Evolutionary conservation across 64 coral and sea anemone genomes (phyloP).

Genomic region (Dendronephthya gigantea): DNA sequence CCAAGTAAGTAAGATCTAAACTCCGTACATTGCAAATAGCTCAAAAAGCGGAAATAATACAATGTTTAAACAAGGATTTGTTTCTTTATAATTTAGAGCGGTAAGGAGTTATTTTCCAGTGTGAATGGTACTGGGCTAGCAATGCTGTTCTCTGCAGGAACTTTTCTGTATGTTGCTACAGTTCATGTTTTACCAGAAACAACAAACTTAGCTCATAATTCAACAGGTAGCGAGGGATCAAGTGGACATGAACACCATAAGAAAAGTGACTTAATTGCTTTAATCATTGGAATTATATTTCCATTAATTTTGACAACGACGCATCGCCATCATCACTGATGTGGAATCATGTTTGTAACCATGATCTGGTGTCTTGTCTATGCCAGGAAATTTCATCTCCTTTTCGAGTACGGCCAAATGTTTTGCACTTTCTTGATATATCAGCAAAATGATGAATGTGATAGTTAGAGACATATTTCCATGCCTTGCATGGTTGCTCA

Average conservation of each 20-base stretch:
- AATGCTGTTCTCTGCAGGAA: slow-evolving; percentile 94
- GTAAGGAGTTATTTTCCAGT: slow-evolving; percentile 83
- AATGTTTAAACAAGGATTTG: no score
- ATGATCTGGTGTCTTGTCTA: no score
- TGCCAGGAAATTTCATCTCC: no score
- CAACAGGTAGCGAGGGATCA: slow-evolving; percentile 19
- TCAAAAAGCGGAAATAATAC: no score
- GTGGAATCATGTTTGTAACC: no score
- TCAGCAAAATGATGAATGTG: no score
- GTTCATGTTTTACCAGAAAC: slow-evolving; percentile 88
- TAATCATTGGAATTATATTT: slow-evolving; percentile 72
- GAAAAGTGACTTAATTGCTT: slow-evolving; percentile 60
- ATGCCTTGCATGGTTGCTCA: no score
- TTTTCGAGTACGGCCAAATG: no score
- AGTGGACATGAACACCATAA: slow-evolving; percentile 39
- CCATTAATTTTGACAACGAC: slow-evolving; percentile 82
- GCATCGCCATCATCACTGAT: slow-evolving; percentile 55
- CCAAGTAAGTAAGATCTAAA: slow-evolving; percentile 41
- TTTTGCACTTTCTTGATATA: no score
- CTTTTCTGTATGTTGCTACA: slow-evolving; percentile 92
- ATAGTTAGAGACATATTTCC: no score
- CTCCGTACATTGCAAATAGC: background rate
- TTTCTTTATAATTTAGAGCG: slow-evolving; percentile 47
- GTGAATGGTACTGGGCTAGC: slow-evolving; percentile 90
- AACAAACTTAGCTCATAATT: slow-evolving; percentile 31